phyloP scores from a whole-genome alignment of 2,888 invertebrate genomes.

The Kuschelorhynchus macadamiae region DNA sequence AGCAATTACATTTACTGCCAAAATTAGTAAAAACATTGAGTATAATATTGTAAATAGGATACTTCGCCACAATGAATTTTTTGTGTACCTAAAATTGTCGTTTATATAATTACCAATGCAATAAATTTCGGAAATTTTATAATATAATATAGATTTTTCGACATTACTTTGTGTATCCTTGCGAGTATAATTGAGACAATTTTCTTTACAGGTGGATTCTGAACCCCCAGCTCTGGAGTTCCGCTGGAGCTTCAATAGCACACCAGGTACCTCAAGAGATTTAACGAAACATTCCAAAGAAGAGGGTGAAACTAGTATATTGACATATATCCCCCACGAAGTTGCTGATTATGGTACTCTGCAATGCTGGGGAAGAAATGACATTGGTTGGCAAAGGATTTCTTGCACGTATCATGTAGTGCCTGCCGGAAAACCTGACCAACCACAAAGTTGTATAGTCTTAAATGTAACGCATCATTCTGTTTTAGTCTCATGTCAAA shows the following conservation, averaged over 20 bases:
- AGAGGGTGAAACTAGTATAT: slow-evolving; percentile 64
- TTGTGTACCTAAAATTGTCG: no score
- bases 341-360: slow-evolving; percentile 83
- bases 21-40: no score
- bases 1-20: no score
- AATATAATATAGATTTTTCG: no score
- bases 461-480: slow-evolving; percentile 71
- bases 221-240: slow-evolving; percentile 79
- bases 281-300: slow-evolving; percentile 66
- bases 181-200: no score
- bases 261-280: slow-evolving; percentile 70
- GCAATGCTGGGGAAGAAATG: slow-evolving; percentile 81
- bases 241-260: slow-evolving; percentile 79
- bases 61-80: no score
- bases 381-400: slow-evolving; percentile 78
- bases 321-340: slow-evolving; percentile 73
- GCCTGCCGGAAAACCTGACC: slow-evolving; percentile 76
- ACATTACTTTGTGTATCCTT: no score
- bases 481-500: slow-evolving; percentile 69
- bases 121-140: no score
- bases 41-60: no score
- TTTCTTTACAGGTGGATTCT: slow-evolving; percentile 74
- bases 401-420: slow-evolving; percentile 84
- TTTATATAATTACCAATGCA: no score
- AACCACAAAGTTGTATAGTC: slow-evolving; percentile 70